A percentile compares a stretch with the other conserved stretches of the same genome.
Conservation (phyloP, 1,140 invertebrate species). For the Trigoniulus corallinus region DNA sequence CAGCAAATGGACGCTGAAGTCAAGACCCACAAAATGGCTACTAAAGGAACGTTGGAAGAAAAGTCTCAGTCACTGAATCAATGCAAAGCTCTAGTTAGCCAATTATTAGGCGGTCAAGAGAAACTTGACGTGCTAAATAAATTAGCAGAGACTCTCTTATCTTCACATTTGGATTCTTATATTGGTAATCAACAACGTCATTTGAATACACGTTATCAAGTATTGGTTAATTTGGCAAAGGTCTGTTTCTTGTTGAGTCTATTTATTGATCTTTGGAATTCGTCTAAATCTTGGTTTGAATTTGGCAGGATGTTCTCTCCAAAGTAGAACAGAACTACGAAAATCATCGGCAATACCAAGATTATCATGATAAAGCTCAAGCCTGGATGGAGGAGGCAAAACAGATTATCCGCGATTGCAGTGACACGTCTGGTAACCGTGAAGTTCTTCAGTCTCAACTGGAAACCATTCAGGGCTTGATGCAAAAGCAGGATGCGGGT, state of each 20-base stretch:
- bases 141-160: slow-evolving; percentile 50
- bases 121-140: slow-evolving; percentile 72
- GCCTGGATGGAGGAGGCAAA: slow-evolving; percentile 78
- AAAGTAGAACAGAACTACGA: slow-evolving; percentile 79
- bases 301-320: slow-evolving; percentile 58
- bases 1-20: slow-evolving; percentile 83
- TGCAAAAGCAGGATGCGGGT: slow-evolving; percentile 71
- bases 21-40: slow-evolving; percentile 71
- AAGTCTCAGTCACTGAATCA: slow-evolving; percentile 60
- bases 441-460: slow-evolving; percentile 67
- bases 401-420: slow-evolving; percentile 51
- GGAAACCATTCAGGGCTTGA: slow-evolving; percentile 42
- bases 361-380: slow-evolving; percentile 57
- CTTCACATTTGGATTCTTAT: slow-evolving; percentile 74
- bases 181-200: slow-evolving; percentile 79
- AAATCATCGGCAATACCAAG: slow-evolving; percentile 69
- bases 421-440: slow-evolving; percentile 44
- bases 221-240: slow-evolving; percentile 73
- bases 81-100: slow-evolving; percentile 41
- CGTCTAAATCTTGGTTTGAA: slow-evolving; percentile 1
- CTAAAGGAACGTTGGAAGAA: slow-evolving; percentile 61
- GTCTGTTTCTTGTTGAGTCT: slow-evolving; percentile 11
- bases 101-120: slow-evolving; percentile 56
- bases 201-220: slow-evolving; percentile 76
- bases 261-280: background rate